Evolutionary conservation across 2,888 invertebrate species (phyloP).

Genomic region (Chromoteleia sp.): DNA sequence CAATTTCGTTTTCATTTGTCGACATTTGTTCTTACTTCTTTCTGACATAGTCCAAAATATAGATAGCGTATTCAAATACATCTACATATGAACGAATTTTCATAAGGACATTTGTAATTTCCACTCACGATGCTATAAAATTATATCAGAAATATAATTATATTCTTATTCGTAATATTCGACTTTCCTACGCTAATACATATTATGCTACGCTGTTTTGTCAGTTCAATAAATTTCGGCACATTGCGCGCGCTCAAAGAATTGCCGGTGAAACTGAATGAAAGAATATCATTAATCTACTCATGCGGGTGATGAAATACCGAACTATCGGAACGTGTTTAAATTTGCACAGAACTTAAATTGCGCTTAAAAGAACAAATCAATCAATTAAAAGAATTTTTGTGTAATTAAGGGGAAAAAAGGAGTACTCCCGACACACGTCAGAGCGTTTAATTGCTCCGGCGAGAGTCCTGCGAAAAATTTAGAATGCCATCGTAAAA

Average conservation of each 20-base stretch:
- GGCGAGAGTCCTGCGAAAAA: constrained; percentile 28
- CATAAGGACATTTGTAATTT: no score
- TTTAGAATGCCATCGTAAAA: constrained; percentile 32
- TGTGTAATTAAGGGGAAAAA: constrained; percentile 46
- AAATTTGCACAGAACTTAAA: constrained; percentile 47
- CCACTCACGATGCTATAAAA: no score
- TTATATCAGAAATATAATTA: no score
- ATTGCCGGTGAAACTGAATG: constrained; percentile 9
- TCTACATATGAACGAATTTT: no score
- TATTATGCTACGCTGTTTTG: not conserved
- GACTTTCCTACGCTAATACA: no score
- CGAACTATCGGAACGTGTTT: constrained; percentile 18
- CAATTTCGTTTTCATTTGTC: no score
- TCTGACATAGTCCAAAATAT: no score
- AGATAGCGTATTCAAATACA: no score
- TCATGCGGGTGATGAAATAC: constrained; percentile 34
- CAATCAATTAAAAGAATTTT: constrained; percentile 53
- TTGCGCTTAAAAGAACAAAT: constrained; percentile 43
- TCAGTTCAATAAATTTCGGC: not conserved
- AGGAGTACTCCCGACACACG: constrained; percentile 21
- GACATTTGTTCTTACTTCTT: no score
- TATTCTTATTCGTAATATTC: no score
- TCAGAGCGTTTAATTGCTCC: constrained; percentile 41
- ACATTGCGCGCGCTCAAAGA: no score
- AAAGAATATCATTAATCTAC: constrained; percentile 33